Base-by-base conservation (phyloP, 2,113 vertebrate genomes). In the Cynoglossus semilaevis region DNA sequence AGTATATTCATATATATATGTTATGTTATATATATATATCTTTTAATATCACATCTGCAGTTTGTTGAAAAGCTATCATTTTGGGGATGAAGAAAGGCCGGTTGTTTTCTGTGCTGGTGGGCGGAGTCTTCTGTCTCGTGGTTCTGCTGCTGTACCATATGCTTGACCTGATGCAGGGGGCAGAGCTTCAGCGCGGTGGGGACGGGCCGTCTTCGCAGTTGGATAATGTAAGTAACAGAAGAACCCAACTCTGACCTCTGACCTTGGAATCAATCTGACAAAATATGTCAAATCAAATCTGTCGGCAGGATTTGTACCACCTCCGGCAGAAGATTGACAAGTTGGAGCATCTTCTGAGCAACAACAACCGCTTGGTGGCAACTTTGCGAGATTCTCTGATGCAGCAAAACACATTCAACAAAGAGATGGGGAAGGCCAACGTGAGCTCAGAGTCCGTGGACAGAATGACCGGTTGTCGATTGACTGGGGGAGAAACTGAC, bases 321-420 rank as follows among this genome's bases (percentile, higher is more conserved):
- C 86, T 98, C 62, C 94, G 94, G 89, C 89, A 93, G 76, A 96
- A 95, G 91, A 96, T 98, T 63, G 94, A 96, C 74, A 91, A 92
- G 55, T 84, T 98, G 70, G 96, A 98, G 74, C 90, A 66, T 17
- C 88, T 96, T 35, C 87, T 98, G 45, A 90, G 92, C 2, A 91
- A 94, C 88, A 98, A 97, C 87, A 96, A 97, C 82, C 92, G 90
- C 15, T 92, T 98, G 76, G 95, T 98, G 79, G 92, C 90, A 67
- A 92, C 88, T 47, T 93, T 98, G 79, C 90, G 92, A 1, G 93
- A 96, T 77, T 92, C 93, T 0, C 88, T 97, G 56, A 88, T 94
- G 64, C 93, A 91, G 68, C 80, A 89, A 58, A 96, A 91, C 66
- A 92, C 92, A 70, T 29, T 91, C 92, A 46, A 87, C 91, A 69